Conservation (phyloP, 1,140 invertebrate species). For the Mamestra configurata region DNA sequence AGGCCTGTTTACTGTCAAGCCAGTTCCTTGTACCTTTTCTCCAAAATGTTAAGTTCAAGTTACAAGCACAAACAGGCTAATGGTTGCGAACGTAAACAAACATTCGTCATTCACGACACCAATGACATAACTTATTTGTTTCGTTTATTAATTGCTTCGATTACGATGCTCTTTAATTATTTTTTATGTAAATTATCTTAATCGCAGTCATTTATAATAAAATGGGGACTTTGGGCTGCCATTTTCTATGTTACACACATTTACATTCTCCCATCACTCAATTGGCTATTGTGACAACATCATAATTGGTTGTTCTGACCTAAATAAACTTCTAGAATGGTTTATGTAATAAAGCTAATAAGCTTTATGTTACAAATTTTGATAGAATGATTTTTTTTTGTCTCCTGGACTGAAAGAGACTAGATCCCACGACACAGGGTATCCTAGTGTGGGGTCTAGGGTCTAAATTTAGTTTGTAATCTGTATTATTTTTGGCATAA, state of each 20-base stretch:
- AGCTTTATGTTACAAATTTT: too few relatives aligned
- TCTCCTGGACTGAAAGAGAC: too few relatives aligned
- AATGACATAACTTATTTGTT: slow-evolving; percentile 37
- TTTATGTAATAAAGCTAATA: background rate
- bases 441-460: too few relatives aligned
- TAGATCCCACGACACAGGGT: too few relatives aligned
- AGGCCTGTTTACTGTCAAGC: slow-evolving; percentile 15
- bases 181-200: slow-evolving; percentile 30
- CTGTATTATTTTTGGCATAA: too few relatives aligned
- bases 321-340: background rate
- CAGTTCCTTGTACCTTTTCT: slow-evolving; percentile 10
- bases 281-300: slow-evolving; percentile 2
- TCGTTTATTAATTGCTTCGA: slow-evolving; percentile 32
- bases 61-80: slow-evolving; percentile 8
- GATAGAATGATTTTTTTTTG: too few relatives aligned
- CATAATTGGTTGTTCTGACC: background rate
- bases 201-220: slow-evolving; percentile 1
- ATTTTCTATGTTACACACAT: slow-evolving; percentile 6
- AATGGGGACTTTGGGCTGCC: background rate
- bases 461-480: too few relatives aligned
- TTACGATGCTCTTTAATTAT: slow-evolving; percentile 16
- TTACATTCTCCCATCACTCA: background rate
- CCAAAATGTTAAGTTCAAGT: slow-evolving; percentile 10
- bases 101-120: slow-evolving; percentile 26
- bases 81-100: slow-evolving; percentile 40